Conservation (phyloP, 2,797 vertebrate genomes). For the Tenualosa thibaudeaui region DNA sequence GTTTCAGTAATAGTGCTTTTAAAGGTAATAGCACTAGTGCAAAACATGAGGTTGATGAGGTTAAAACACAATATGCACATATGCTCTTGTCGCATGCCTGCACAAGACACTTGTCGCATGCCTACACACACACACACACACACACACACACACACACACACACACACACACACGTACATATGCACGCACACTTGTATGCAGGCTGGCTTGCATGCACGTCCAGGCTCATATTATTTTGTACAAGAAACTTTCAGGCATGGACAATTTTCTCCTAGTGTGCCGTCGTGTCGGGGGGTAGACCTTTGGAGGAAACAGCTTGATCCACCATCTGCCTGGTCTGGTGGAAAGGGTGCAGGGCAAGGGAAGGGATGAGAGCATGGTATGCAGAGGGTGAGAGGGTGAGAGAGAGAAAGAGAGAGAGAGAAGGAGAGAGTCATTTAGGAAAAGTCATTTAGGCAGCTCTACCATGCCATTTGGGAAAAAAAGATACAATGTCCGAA, state of each 20-base stretch:
- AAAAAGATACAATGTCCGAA: not conserved
- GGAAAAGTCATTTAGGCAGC: not conserved
- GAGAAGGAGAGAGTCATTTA: not conserved
- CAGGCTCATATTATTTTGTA: not conserved
- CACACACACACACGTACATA: not conserved
- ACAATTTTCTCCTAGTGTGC: not conserved
- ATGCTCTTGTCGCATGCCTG: not conserved
- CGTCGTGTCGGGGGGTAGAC: not conserved
- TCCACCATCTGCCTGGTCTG: slow-evolving; percentile 21
- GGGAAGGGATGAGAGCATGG: not conserved
- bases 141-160: not conserved
- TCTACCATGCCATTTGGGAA: not conserved
- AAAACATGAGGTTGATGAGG: not conserved
- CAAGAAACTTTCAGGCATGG: not conserved
- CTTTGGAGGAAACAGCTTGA: slow-evolving; percentile 26
- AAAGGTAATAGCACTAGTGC: not conserved
- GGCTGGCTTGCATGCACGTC: not conserved
- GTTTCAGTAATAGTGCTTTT: slow-evolving; percentile 7
- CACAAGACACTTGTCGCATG: not conserved
- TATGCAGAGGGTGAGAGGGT: not conserved
- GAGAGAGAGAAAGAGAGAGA: not conserved
- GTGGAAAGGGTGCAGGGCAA: not conserved
- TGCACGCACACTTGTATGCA: not conserved
- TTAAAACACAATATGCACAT: not conserved
- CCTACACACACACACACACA: not conserved